A percentile compares a stretch with the other conserved stretches of the same genome.
Conservation (phyloP, 2,113 vertebrate genomes). For the Ovis canadensis region DNA sequence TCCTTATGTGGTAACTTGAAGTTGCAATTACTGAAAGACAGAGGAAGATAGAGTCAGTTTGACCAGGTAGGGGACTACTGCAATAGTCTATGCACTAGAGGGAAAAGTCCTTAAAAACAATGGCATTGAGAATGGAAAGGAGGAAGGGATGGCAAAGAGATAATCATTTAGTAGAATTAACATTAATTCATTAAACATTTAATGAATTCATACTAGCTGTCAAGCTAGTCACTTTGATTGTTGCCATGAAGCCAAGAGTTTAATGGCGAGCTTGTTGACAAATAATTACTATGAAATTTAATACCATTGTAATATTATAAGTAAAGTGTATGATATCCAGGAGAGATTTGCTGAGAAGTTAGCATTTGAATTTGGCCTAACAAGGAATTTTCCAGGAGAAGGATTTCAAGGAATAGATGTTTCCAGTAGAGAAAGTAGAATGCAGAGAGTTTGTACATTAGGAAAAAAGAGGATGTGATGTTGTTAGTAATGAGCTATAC, state of each 20-base stretch:
- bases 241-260: not conserved
- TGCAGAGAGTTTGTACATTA: not conserved
- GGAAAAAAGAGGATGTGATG: not conserved
- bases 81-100: too few relatives aligned
- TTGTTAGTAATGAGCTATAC: not conserved
- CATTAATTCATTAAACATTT: not conserved
- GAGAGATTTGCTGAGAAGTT: not conserved
- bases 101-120: not conserved
- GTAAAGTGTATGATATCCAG: not conserved
- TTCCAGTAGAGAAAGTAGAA: not conserved
- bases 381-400: not conserved
- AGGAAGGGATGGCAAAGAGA: not conserved
- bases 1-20: not conserved
- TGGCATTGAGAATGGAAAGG: not conserved
- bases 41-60: not conserved
- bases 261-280: not conserved
- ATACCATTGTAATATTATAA: not conserved
- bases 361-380: not conserved
- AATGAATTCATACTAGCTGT: not conserved
- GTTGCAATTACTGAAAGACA: not conserved
- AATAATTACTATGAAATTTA: not conserved
- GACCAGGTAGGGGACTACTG: too few relatives aligned
- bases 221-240: not conserved
- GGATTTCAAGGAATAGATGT: not conserved
- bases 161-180: not conserved